Conservation (phyloP, 2,888 invertebrate genomes). For the Ochropacha duplaris region DNA sequence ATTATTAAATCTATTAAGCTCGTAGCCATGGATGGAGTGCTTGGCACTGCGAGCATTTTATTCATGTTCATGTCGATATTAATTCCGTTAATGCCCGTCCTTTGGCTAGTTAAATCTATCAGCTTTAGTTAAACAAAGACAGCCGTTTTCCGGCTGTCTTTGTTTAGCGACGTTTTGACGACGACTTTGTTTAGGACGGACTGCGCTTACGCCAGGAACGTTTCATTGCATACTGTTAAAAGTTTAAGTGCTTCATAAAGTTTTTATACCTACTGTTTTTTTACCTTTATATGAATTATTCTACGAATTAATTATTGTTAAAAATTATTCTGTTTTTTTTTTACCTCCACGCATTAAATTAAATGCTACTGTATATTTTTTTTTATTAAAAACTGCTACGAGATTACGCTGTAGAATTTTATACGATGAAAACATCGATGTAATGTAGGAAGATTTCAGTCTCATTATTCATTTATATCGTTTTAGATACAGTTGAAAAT, state of each 20-base stretch:
- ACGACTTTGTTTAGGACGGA: constrained; percentile 24
- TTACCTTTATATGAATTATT: not conserved
- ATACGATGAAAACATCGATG: no score
- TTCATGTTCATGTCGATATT: constrained; percentile 37
- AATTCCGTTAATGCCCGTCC: constrained; percentile 31
- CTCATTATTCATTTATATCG: not conserved
- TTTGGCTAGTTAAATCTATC: constrained; percentile 33
- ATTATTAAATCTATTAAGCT: not conserved
- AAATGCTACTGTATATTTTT: no score
- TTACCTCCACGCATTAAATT: no score
- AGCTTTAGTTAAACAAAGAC: constrained; percentile 35
- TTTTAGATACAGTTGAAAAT: not conserved
- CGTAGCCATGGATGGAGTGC: constrained; percentile 4
- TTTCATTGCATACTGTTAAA: constrained; percentile 17
- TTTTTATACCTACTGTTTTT: not conserved
- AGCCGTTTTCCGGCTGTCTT: no score
- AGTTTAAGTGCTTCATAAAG: constrained; percentile 6
- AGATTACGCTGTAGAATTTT: no score
- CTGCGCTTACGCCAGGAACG: constrained; percentile 20
- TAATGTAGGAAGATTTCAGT: not conserved
- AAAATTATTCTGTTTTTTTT: no score
- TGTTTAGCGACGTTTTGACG: no score
- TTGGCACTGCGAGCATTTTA: constrained; percentile 27
- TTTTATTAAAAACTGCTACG: not conserved
- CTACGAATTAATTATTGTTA: no score